A percentile compares a stretch with the other conserved stretches of the same genome.
These are phyloP conservation scores for Rotaria magnacalcarata DNA, from an alignment of 2,888 invertebrate genomes.

Conservation along the genomic window DNA sequence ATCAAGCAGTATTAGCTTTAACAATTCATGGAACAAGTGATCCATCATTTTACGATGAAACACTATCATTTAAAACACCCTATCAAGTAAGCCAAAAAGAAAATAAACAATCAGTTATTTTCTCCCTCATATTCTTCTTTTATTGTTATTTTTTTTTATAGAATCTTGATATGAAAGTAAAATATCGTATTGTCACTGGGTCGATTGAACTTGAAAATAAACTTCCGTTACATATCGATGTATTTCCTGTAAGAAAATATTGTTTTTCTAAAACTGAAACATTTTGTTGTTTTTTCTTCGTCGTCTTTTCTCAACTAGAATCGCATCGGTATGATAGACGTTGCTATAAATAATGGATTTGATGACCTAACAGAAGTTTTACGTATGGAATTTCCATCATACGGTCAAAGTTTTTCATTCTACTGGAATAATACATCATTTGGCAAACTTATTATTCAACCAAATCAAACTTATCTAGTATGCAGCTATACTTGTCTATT, in stretches of 20 bases:
- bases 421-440: neutral
- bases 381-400: neutral
- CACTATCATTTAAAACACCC: neutral
- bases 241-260: neutral
- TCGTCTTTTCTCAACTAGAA: neutral
- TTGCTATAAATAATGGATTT: neutral
- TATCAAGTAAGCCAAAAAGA: neutral
- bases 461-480: neutral
- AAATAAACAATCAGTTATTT: neutral
- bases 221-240: neutral
- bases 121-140: too few species aligned
- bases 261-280: too few species aligned
- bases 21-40: neutral
- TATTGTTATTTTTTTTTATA: neutral
- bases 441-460: neutral
- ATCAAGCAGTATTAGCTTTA: slow-evolving; percentile 25
- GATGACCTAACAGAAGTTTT: neutral
- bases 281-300: neutral
- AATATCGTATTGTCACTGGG: neutral
- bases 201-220: neutral
- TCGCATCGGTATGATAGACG: neutral
- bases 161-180: neutral
- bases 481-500: neutral
- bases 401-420: neutral
- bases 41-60: neutral